Evolutionary conservation across 2,888 invertebrate species (phyloP), one percentile per base, ranked within the genome.

Genomic region (Patella depressa): DNA sequence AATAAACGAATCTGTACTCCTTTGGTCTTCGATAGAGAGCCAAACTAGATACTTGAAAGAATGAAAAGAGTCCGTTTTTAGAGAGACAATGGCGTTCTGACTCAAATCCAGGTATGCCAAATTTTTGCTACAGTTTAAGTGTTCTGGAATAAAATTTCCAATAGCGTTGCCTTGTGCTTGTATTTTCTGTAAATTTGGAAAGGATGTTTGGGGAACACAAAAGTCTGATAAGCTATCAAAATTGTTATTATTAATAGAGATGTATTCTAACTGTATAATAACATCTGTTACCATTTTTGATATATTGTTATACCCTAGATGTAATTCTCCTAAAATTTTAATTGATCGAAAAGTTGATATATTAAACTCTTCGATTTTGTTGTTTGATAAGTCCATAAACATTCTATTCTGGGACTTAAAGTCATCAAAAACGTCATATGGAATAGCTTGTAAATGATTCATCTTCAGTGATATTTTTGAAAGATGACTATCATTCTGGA

Each of bases 61-160:
- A 12, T 59, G 69, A 65, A 74, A 74, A 29, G n/a, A 53, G 34
- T 69, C 19, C 15, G 74, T 65, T 45, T 71, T 5, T 11, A 75
- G 69, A 2, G 9, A 17, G 34, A 15, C 29, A n/a, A 75, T 71
- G 15, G 54, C 55, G 53, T 71, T 75, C 3, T 24, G 53, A 45
- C 17, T 71, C 15, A 75, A 29, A 17, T 54, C 70, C 17, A 75
- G 29, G 53, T 11, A 15, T 12, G 29, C 29, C 29, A 71, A n/a
- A 3, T 71, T 11, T 71, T 70, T 54, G 17, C 71, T 29, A n/a
- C 75, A 75, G 53, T 24, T 71, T 19, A 53, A 75, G 7, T 5
- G n/a, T 12, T 65, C 12, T 29, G 53, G 57, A n/a, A 17, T 71
- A 9, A 55, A 53, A 54, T n/a, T 57, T 2, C 19, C n/a, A 14